Conservation (phyloP, 2,113 vertebrate genomes). For the Onychorhynchus coronatus region DNA sequence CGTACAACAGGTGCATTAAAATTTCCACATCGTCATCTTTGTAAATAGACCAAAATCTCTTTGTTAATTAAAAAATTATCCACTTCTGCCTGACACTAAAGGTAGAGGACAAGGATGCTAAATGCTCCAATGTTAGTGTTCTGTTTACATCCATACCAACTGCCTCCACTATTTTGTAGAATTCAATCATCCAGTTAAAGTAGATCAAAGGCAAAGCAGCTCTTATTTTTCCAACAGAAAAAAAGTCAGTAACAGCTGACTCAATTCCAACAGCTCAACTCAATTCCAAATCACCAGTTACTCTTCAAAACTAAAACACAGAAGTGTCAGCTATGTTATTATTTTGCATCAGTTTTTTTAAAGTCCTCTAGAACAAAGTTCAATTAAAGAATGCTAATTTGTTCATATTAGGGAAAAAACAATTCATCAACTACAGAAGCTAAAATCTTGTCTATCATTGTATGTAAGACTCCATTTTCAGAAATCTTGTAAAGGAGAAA, state of each 20-base stretch:
- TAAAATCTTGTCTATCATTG: background rate
- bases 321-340: background rate
- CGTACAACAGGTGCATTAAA: conserved; percentile 29
- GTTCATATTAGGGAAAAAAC: background rate
- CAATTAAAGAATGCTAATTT: background rate
- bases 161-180: conserved; percentile 42
- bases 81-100: conserved; percentile 9
- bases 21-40: background rate
- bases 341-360: background rate
- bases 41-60: conserved; percentile 24
- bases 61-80: conserved; percentile 10
- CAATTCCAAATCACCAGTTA: conserved; percentile 14
- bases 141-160: conserved; percentile 50
- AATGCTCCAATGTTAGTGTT: conserved; percentile 34
- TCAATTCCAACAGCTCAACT: background rate
- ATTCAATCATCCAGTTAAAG: conserved; percentile 49
- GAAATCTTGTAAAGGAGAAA: conserved; percentile 11
- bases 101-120: conserved; percentile 37
- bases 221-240: conserved; percentile 33
- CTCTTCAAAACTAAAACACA: conserved; percentile 23
- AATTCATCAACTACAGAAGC: background rate
- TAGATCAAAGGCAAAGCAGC: conserved; percentile 56
- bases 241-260: background rate
- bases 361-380: conserved; percentile 6
- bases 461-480: background rate